phyloP scores from a whole-genome alignment of 2,888 invertebrate genomes.

The Acronicta psi region DNA sequence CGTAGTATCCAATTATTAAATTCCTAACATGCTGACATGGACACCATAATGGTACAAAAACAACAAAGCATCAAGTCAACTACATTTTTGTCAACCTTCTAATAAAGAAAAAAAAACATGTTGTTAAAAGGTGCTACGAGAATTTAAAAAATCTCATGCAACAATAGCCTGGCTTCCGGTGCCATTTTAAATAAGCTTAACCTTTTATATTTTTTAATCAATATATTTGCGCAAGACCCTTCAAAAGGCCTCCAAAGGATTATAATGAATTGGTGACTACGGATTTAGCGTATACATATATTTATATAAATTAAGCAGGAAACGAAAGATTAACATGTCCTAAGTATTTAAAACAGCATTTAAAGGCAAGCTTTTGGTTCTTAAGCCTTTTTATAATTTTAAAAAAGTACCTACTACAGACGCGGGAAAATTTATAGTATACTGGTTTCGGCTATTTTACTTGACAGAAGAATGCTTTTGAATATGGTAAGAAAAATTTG shows the following conservation, averaged over 20 bases:
- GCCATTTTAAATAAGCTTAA: conserved; percentile 62
- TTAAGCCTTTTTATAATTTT: not conserved
- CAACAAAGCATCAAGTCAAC: conserved; percentile 13
- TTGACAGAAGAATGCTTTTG: too few relatives aligned
- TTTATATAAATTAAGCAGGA: conserved; percentile 29
- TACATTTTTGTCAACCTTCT: conserved; percentile 24
- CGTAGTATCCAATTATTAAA: conserved; percentile 27
- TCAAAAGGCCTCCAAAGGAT: conserved; percentile 53
- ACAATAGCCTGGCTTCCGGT: conserved; percentile 60
- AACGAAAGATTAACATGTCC: conserved; percentile 22
- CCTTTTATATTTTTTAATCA: conserved; percentile 57
- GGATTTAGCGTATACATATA: conserved; percentile 41
- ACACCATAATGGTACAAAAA: conserved; percentile 16
- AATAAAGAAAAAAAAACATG: conserved; percentile 20
- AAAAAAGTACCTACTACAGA: not conserved
- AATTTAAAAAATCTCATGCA: conserved; percentile 40
- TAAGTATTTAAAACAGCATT: not conserved
- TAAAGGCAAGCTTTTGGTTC: not conserved
- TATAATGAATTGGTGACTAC: conserved; percentile 45
- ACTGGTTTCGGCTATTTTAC: too few relatives aligned
- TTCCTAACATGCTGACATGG: conserved; percentile 13
- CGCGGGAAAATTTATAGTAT: too few relatives aligned
- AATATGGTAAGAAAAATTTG: too few relatives aligned
- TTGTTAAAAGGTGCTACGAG: conserved; percentile 22
- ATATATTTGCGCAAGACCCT: conserved; percentile 48